Percentiles rank a stretch among this genome's conserved stretches.
phyloP scores from a whole-genome alignment of 2,797 vertebrate species.

The Sebastes glaucus region DNA sequence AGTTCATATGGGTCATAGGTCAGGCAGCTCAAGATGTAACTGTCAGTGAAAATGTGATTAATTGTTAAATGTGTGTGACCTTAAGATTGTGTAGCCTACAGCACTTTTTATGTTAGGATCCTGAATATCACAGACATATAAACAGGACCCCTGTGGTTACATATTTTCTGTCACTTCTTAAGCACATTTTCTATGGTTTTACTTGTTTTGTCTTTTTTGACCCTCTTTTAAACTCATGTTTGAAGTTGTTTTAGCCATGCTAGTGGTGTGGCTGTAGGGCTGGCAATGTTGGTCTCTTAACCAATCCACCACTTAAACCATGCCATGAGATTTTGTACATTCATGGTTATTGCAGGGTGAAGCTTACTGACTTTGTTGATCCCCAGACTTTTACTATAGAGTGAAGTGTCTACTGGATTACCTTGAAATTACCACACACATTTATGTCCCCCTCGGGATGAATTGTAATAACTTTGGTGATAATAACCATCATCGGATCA shows the following conservation, averaged over 20 bases:
- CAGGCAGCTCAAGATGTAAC: constrained; percentile 11
- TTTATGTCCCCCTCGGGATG: not conserved
- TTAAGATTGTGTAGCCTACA: not conserved
- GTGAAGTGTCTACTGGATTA: not conserved
- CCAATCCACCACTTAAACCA: not conserved
- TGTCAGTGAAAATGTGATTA: constrained; percentile 4
- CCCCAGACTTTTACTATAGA: not conserved
- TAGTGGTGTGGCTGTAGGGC: not conserved
- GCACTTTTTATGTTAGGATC: not conserved
- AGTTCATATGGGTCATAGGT: not conserved
- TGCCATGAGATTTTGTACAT: not conserved
- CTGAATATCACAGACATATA: not conserved
- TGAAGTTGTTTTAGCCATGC: not conserved
- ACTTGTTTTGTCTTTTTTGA: not conserved
- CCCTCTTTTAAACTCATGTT: not conserved
- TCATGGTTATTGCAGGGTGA: not conserved
- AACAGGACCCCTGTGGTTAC: not conserved
- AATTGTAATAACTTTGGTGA: not conserved
- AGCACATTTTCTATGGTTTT: not conserved
- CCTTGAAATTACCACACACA: not conserved
- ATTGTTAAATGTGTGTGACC: not conserved
- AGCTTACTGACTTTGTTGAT: not conserved
- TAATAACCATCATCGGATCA: not conserved
- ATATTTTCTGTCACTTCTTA: not conserved
- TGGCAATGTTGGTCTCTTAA: not conserved